Evolutionary conservation across 2,113 vertebrate genomes (phyloP).

Genomic region (Gymnobelideus leadbeateri): DNA sequence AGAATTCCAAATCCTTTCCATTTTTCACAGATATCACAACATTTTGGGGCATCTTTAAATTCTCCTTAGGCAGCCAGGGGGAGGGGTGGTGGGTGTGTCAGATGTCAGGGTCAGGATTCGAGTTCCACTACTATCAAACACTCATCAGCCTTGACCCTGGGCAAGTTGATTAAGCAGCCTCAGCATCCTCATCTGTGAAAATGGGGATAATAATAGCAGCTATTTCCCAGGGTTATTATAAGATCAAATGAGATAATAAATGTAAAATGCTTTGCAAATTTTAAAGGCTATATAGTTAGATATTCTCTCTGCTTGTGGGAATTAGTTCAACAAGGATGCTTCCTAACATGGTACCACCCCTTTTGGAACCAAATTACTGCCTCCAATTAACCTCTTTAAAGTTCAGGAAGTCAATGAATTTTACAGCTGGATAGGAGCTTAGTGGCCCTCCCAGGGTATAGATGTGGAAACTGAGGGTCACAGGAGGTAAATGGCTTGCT

Average conservation of each 20-base stretch:
- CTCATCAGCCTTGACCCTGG: background rate
- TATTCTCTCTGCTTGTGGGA: background rate
- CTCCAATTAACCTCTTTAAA: background rate
- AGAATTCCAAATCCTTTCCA: background rate
- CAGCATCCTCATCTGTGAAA: background rate
- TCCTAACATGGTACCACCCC: background rate
- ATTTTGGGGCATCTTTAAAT: conserved; percentile 17
- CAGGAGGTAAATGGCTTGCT: too few relatives aligned
- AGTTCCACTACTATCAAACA: background rate
- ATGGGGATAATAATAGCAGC: background rate
- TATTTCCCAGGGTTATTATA: background rate
- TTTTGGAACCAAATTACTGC: background rate
- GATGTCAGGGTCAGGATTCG: background rate
- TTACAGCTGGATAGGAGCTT: conserved; percentile 29
- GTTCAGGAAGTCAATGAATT: background rate
- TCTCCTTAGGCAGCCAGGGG: background rate
- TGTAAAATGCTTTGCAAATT: background rate
- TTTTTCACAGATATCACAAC: background rate
- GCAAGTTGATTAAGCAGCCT: background rate
- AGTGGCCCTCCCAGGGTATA: background rate
- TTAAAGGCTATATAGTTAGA: background rate
- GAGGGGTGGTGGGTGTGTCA: background rate
- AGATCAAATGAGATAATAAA: background rate
- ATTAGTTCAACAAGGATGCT: background rate
- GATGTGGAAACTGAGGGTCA: background rate